Conservation (phyloP, 2,797 vertebrate genomes). For the Martes flavigula region DNA sequence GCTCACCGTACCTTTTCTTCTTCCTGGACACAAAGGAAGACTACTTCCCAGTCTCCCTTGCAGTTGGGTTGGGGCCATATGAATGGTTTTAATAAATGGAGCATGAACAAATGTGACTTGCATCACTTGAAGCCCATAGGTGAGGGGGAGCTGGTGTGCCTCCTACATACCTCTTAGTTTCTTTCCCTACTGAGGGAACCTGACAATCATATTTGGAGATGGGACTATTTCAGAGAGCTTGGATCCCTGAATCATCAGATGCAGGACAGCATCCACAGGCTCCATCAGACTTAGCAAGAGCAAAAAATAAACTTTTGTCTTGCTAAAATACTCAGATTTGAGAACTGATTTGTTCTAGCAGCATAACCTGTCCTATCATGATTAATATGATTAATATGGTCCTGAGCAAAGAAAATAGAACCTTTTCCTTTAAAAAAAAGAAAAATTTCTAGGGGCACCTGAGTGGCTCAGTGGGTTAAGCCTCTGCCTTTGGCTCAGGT, state of each 20-base stretch:
- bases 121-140: neutral
- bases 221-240: neutral
- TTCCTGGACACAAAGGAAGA: neutral
- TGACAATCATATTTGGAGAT: neutral
- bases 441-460: too few relatives aligned
- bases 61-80: neutral
- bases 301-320: neutral
- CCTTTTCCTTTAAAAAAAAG: neutral
- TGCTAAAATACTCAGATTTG: neutral
- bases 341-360: neutral
- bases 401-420: conserved; percentile 32
- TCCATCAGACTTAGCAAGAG: neutral
- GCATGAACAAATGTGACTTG: neutral
- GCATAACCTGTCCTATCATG: neutral
- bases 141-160: neutral
- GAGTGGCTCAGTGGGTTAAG: too few relatives aligned
- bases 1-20: neutral
- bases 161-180: neutral
- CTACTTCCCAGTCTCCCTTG: neutral
- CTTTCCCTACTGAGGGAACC: neutral
- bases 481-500: too few relatives aligned
- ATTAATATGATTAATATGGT: neutral
- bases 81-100: neutral
- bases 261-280: neutral
- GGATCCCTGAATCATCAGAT: neutral